These are phyloP conservation scores for Eustalomyia histrio DNA, from an alignment of 2,888 invertebrate species.

Conservation along the genomic window DNA sequence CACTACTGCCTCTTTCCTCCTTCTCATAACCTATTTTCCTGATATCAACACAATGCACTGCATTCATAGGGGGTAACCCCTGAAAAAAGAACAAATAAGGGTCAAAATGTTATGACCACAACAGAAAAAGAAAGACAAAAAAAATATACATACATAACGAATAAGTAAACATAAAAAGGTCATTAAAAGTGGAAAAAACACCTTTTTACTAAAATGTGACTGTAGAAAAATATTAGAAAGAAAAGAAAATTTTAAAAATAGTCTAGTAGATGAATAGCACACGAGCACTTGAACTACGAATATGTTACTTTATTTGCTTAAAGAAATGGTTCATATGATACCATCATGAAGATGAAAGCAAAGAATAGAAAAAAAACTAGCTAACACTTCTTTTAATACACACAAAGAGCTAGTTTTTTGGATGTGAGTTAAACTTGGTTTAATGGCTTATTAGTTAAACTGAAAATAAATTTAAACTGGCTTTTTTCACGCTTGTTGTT, in stretches of 20 bases:
- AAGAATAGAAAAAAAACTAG: not conserved
- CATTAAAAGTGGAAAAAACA: constrained; percentile 23
- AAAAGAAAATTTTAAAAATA: constrained; percentile 8
- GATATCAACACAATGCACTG: too few species aligned
- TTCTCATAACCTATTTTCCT: too few species aligned
- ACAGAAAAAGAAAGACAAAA: constrained; percentile 41
- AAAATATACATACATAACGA: constrained; percentile 22
- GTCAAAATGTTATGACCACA: constrained; percentile 56
- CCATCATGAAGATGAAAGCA: constrained; percentile 6
- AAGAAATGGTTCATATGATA: constrained; percentile 29
- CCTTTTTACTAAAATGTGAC: constrained; percentile 36
- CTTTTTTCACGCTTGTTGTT: too few species aligned
- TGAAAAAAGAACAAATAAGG: too few species aligned
- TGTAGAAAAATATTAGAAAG: constrained; percentile 24
- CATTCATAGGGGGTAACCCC: too few species aligned
- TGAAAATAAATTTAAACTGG: too few species aligned
- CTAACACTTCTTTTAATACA: not conserved
- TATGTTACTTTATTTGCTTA: constrained; percentile 33
- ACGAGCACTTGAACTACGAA: constrained; percentile 30
- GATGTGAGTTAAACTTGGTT: too few species aligned
- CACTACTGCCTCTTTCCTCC: too few species aligned
- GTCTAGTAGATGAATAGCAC: constrained; percentile 35
- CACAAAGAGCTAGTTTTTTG: too few species aligned
- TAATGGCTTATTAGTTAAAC: too few species aligned
- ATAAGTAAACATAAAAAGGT: constrained; percentile 46